These are phyloP conservation scores for Linepithema humile DNA, from an alignment of 1,140 invertebrate species.

Conservation along the genomic window DNA sequence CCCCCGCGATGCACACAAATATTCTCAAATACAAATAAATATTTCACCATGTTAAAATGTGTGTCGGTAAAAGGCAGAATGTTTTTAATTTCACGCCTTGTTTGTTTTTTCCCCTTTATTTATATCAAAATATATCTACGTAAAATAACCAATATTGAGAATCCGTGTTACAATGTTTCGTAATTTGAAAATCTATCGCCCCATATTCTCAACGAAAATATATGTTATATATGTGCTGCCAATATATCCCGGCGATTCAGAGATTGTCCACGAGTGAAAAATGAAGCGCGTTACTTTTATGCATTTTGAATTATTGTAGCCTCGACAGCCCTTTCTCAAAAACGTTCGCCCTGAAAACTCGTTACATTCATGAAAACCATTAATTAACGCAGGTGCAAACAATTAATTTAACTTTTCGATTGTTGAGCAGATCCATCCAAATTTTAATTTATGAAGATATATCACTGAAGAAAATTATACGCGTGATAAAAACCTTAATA, in stretches of 20 bases:
- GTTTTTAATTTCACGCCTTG: slow-evolving; percentile 8
- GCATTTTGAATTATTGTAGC: slow-evolving; percentile 26
- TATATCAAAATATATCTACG: slow-evolving; percentile 13
- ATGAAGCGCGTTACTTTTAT: slow-evolving; percentile 29
- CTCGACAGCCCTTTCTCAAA: slow-evolving; percentile 21
- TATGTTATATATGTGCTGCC: slow-evolving; percentile 1
- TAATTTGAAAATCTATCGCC: slow-evolving; percentile 19
- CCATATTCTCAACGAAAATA: neutral
- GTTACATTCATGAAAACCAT: slow-evolving; percentile 7
- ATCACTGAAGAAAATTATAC: slow-evolving; percentile 7
- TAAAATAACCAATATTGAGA: slow-evolving; percentile 25
- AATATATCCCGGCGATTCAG: slow-evolving; percentile 14
- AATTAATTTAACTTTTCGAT: slow-evolving; percentile 36
- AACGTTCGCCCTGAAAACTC: neutral
- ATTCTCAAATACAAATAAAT: slow-evolving; percentile 24
- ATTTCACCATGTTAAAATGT: neutral
- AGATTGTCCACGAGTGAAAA: slow-evolving; percentile 17
- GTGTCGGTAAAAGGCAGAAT: slow-evolving; percentile 11
- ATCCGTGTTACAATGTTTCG: slow-evolving; percentile 7
- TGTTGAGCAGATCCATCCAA: slow-evolving; percentile 15
- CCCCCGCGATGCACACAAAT: neutral
- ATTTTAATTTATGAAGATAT: slow-evolving; percentile 23
- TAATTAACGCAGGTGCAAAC: neutral
- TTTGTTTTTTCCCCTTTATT: slow-evolving; percentile 6
- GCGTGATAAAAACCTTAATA: neutral